Base-by-base conservation (phyloP, 2,888 invertebrate species). In the Tolmerus cingulatus region DNA sequence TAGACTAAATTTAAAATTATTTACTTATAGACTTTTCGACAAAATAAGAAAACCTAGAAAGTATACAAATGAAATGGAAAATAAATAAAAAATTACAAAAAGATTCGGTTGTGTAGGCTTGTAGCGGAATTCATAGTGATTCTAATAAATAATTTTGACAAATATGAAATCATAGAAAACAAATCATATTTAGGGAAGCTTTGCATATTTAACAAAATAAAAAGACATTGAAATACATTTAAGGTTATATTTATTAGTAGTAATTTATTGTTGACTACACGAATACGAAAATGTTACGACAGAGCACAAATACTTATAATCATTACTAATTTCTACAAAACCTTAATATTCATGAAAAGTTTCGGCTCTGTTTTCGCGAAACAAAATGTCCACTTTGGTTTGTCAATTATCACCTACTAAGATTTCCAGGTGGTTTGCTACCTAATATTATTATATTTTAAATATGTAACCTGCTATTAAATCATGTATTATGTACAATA, bases 111-210 rank as follows among this genome's bases (percentile, higher is more conserved):
- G 81, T 84, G 84, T 84, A 66, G 74, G 84, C 84, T 84, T 84
- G 23, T 84, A 84, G 84, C 84, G 40, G 37, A 84, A 40, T 40
- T 37, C 37, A 66, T 84, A 84, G 81, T 81, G 30, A 81, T 43
- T 37, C 40, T 78, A 78, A 40, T 78, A 30, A 81, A 51, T 55
- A 81, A 81, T 55, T 81, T 66, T 30, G 81, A 55, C 55, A 81
- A 46, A 55, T 30, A 81, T 55, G 30, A 81, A 81, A 55, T 81
- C 51, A 81, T 55, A 81, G 51, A 12, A 51, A 81, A 81, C 81
- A 81, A 51, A 81, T 81, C 81, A 81, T 81, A 81, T 55, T 81
- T 81, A 81, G 84, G 84, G 74, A 84, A 84, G 84, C 84, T 84
- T 84, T 16, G 84, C 84, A 84, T 84, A 84, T 74, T 74, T 37